phyloP scores from a whole-genome alignment of 2,113 vertebrate species.

The Otus sunia region DNA sequence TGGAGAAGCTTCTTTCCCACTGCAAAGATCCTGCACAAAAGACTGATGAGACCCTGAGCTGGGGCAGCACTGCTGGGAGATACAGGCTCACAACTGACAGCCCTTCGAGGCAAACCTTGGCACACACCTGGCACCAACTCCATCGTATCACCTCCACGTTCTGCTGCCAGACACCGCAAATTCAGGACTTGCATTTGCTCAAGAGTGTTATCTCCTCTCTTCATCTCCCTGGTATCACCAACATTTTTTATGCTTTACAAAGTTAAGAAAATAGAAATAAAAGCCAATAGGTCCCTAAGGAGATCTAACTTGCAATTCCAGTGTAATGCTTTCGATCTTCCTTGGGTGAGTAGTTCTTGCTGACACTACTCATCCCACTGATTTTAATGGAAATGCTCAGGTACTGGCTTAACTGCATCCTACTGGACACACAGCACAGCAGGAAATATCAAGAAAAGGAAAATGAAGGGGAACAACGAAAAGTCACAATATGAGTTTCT shows the following conservation, averaged over 20 bases:
- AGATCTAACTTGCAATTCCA: neutral
- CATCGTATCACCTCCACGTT: neutral
- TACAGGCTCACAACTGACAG: accelerated
- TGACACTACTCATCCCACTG: neutral
- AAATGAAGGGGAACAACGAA: neutral
- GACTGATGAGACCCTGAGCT: neutral
- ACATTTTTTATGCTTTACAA: neutral
- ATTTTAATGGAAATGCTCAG: neutral
- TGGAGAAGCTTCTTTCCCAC: neutral
- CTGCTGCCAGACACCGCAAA: neutral
- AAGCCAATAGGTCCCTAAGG: neutral
- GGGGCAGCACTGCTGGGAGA: neutral
- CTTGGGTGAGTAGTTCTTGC: neutral
- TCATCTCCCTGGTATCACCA: neutral
- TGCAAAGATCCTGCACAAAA: neutral
- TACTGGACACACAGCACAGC: accelerated
- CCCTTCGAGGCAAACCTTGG: neutral
- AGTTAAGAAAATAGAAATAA: neutral
- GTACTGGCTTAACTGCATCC: neutral
- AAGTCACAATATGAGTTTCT: accelerated
- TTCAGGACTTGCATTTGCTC: neutral
- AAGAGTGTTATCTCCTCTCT: neutral
- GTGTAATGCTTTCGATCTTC: neutral
- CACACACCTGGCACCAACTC: neutral
- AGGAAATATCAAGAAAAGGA: neutral